These are phyloP conservation scores for Rhinichthys osculus DNA, from an alignment of 2,797 vertebrate species.

Conservation along the genomic window DNA sequence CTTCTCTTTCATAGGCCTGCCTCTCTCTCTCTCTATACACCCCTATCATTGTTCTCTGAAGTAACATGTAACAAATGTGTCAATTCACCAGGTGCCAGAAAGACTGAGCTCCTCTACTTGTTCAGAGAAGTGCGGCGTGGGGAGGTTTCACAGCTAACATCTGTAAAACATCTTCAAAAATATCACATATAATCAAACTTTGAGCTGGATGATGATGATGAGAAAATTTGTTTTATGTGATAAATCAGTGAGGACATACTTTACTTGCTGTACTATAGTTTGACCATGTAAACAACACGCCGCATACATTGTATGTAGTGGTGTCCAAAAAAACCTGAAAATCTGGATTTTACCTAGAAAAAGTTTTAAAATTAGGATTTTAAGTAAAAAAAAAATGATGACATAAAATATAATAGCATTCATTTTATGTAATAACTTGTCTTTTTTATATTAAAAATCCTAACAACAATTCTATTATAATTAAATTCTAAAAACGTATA, in stretches of 20 bases:
- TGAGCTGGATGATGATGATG: neutral
- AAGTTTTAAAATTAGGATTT: neutral
- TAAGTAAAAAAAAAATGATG: neutral
- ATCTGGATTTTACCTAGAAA: neutral
- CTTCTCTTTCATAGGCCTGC: constrained; percentile 71
- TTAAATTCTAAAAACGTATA: neutral
- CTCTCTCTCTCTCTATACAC: constrained; percentile 59
- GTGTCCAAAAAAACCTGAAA: neutral
- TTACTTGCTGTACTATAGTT: neutral
- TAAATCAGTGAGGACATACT: neutral
- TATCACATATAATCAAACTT: neutral
- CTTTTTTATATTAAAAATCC: neutral
- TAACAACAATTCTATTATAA: neutral
- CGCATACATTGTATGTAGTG: neutral
- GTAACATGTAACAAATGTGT: constrained; percentile 46
- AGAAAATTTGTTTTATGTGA: neutral
- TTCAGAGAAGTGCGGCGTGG: constrained; percentile 1
- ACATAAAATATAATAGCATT: neutral
- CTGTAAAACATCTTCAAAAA: neutral
- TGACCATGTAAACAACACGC: neutral
- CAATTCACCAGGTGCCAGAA: constrained; percentile 43
- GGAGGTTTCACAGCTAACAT: neutral
- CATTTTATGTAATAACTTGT: neutral
- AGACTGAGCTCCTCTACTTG: constrained; percentile 4
- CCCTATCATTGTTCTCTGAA: constrained; percentile 67